phyloP scores from a whole-genome alignment of 2,113 vertebrate species.

The Hemiprocne comata region DNA sequence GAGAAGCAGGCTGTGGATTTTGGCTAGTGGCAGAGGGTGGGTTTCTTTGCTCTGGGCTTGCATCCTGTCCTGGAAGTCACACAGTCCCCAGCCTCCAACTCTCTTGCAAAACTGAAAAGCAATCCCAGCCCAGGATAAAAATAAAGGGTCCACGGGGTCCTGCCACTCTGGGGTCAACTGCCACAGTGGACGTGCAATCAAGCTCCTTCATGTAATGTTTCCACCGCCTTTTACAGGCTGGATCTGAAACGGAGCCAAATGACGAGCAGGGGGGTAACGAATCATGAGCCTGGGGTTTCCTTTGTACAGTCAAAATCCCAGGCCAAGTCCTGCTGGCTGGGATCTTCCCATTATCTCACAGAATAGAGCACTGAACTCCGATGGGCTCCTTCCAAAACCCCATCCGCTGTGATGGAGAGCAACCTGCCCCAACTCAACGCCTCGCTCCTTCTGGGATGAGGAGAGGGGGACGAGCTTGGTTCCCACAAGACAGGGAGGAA shows the following conservation, averaged over 20 bases:
- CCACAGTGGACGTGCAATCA: neutral
- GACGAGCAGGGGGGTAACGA: neutral
- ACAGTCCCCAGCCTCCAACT: neutral
- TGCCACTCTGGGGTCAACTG: conserved; percentile 16
- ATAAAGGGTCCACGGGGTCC: conserved; percentile 17
- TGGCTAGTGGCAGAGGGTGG: neutral
- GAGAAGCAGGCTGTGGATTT: conserved; percentile 2
- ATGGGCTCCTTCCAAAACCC: neutral
- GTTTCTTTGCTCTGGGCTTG: neutral
- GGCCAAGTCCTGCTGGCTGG: neutral
- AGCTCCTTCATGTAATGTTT: neutral
- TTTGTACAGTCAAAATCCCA: neutral
- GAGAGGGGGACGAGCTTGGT: neutral
- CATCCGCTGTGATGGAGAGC: neutral
- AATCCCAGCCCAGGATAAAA: neutral
- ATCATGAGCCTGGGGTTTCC: neutral
- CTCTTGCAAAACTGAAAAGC: neutral
- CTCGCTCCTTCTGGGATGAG: neutral
- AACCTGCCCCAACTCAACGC: neutral
- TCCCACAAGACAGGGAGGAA: neutral
- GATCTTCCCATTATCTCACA: neutral
- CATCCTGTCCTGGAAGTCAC: conserved; percentile 36
- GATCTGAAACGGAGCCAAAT: neutral
- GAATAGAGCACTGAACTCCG: neutral
- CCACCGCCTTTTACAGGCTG: neutral